Base-by-base conservation (phyloP, 2,888 invertebrate species). In the Spodoptera exigua region DNA sequence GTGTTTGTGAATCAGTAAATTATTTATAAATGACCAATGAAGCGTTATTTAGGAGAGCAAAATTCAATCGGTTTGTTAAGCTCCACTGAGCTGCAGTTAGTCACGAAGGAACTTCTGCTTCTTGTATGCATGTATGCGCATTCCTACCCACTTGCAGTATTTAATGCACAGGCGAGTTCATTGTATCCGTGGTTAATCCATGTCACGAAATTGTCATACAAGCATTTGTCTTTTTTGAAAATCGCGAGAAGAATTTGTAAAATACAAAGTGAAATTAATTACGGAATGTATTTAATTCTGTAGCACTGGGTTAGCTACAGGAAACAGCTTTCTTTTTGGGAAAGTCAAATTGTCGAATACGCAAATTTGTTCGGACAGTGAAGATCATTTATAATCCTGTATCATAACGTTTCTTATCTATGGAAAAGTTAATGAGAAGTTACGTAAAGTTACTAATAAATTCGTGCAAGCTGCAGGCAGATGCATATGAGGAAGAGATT, bases 101-200 rank as follows among this genome's bases (percentile, higher is more conserved):
- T 48, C 58, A 53, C 68, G 59, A 58, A 65, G 54, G 51, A 60
- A 46, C 51, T 47, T 41, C 41, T 54, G 54, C 37, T 56, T 64
- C 58, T 41, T 54, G 11, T 59, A 54, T 66, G 52, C 48, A 61
- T 37, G 35, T 61, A 76, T 77, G 47, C 67, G 53, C 69, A 79
- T 78, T 76, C 77, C 59, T 72, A 65, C 67, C 69, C 63, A 76
- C 60, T 71, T 78, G 61, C 41, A 60, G 61, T 35, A 43, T 59
- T 64, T 69, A 57, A 76, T 72, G 78, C 69, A 55, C 43, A 44
- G 44, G 21, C 43, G 56, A 46, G 61, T 78, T 58, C 54, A 59
- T 61, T 61, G 63, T 61, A 68, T 59, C 48, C 27, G 60, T 58
- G 49, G 65, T 64, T 77, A 68, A 75, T 62, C 54, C 53, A 47